Evolutionary conservation across 2,888 invertebrate species (phyloP), one percentile per base, ranked within the genome.

Genomic region (Drosophila siamana): DNA sequence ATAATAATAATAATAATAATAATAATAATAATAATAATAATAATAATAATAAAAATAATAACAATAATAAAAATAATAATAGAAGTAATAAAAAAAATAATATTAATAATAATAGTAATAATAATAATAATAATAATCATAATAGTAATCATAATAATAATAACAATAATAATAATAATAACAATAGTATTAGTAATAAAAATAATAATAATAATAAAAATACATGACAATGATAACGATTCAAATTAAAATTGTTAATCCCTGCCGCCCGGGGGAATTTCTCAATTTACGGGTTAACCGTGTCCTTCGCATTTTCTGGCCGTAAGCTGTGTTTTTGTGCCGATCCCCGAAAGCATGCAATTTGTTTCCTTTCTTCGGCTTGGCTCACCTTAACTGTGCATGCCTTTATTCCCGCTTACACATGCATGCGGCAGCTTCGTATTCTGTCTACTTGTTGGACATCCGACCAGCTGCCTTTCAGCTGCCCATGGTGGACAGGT

Each of bases 361-460:
- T 65, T 74, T 72, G 46, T 38, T 54, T 28, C 41, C 26, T 30
- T 56, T 60, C 52, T 43, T 33, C 9, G 4, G 11, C 4, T 4
- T 9, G 33, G 30, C 43, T 33, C 50, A 65, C 41, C 61, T 61
- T 61, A 44, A 63, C 51, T 59, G 38, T 11, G 33, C 9, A 26
- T 22, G 48, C 28, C 46, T 46, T 69, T 66, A 47, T 61, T 56
- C 50, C 57, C 59, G 65, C 68, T 69, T 61, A 61, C 69, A 61
- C 69, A 63, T 61, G 33, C 33, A 33, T 11, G 1, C 26, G 26
- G 1, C 26, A 46, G 19, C 19, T 19, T 3, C 3, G 66, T 43
- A 50, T 52, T 55, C 46, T 40, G 57, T 74, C 63, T 64, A 67
- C 74, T 80, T 80, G 79, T 85, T 80, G 86, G 78, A 66, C 78